phyloP scores from a whole-genome alignment of 2,797 vertebrate genomes.

The Prionace glauca region DNA sequence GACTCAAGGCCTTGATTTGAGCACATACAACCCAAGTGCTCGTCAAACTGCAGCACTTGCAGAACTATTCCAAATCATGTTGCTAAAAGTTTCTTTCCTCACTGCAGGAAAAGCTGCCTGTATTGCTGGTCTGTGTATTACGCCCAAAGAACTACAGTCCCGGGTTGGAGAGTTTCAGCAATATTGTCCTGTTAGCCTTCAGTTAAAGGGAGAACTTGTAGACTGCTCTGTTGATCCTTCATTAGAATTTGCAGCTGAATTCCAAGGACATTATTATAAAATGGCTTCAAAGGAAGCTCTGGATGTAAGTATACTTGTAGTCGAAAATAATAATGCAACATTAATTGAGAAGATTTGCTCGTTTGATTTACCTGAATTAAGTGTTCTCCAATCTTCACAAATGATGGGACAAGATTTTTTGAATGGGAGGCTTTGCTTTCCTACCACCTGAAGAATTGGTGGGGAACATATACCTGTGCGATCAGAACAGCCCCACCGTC shows the following conservation, averaged over 20 bases:
- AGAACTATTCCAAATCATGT: background rate
- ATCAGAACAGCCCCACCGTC: no score
- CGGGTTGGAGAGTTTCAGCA: conserved; percentile 76
- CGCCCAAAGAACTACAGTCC: conserved; percentile 66
- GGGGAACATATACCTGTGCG: no score
- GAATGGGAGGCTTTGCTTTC: background rate
- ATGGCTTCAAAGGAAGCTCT: conserved; percentile 73
- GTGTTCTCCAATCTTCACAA: background rate
- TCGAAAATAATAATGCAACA: conserved; percentile 4
- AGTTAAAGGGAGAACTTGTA: conserved; percentile 66
- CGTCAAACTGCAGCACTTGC: no score
- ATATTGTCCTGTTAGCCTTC: conserved; percentile 84
- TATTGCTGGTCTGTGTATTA: conserved; percentile 76
- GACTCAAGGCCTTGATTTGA: background rate
- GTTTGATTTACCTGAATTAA: background rate
- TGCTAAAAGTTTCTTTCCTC: background rate
- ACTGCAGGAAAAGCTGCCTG: conserved; percentile 72
- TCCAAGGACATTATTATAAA: conserved; percentile 75
- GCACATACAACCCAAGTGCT: no score
- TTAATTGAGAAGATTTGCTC: background rate
- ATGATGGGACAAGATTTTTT: background rate
- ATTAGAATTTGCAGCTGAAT: conserved; percentile 72
- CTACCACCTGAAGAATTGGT: no score
- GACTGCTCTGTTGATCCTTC: conserved; percentile 66
- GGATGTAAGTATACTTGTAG: conserved; percentile 59